These are phyloP conservation scores for Syngnathus typhle DNA, from an alignment of 2,113 vertebrate species.

Conservation along the genomic window DNA sequence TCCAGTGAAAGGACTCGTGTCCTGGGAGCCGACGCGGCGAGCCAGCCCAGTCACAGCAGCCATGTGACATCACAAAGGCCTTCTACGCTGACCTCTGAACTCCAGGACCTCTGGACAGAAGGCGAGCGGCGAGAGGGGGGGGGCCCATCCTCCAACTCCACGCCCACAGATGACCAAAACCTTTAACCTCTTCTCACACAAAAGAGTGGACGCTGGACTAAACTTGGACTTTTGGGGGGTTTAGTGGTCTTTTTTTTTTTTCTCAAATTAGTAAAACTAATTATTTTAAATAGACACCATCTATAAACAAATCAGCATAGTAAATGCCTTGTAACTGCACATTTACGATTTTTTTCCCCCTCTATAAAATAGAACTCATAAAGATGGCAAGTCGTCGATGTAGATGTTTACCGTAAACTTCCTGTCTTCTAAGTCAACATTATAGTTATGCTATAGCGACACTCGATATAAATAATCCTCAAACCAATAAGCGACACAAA, in stretches of 20 bases:
- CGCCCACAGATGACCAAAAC: conserved; percentile 57
- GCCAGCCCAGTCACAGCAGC: conserved; percentile 42
- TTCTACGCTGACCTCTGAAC: conserved; percentile 65
- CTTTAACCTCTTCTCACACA: conserved; percentile 61
- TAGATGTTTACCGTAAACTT: neutral
- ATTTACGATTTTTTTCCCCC: neutral
- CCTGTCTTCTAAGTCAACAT: conserved; percentile 23
- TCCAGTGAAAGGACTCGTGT: conserved; percentile 49
- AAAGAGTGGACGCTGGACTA: conserved; percentile 26
- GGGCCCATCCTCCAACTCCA: conserved; percentile 61
- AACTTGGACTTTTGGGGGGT: conserved; percentile 36
- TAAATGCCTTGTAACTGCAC: neutral
- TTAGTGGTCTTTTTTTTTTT: neutral
- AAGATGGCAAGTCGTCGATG: neutral
- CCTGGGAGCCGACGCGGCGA: conserved; percentile 50
- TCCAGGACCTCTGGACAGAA: conserved; percentile 64
- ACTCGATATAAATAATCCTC: conserved; percentile 37
- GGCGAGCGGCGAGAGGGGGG: conserved; percentile 40
- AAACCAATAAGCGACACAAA: conserved; percentile 50
- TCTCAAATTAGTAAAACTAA: neutral
- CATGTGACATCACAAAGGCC: conserved; percentile 69
- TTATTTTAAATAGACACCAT: neutral
- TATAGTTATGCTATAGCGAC: conserved; percentile 21
- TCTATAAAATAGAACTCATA: neutral
- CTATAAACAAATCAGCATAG: neutral